Conservation (phyloP, 2,888 invertebrate species). For the Chironomus tentans region DNA sequence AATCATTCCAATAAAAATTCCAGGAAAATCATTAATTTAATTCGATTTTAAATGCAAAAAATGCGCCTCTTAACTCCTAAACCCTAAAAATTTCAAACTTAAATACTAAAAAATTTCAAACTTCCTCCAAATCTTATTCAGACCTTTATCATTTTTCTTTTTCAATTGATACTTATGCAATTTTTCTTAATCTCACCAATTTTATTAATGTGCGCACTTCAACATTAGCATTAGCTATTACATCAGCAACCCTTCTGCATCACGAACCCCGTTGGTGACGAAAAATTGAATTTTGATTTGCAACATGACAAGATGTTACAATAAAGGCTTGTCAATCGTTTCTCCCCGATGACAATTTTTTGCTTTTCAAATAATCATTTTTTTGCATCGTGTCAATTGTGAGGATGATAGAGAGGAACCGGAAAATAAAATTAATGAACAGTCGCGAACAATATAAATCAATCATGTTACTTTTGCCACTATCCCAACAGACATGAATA, state of each 20-base stretch:
- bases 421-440: constrained; percentile 20
- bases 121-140: background rate
- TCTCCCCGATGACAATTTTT: background rate
- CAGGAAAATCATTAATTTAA: no score
- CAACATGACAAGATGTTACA: background rate
- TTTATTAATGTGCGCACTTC: constrained; percentile 21
- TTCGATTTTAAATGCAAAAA: no score
- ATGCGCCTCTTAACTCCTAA: no score
- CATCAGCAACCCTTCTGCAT: constrained; percentile 10
- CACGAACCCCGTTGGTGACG: background rate
- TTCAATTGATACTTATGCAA: background rate
- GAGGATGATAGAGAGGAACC: background rate
- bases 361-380: background rate
- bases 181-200: constrained; percentile 7
- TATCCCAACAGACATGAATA: no score
- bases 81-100: no score
- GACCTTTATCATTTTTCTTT: background rate
- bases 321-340: background rate
- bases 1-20: no score
- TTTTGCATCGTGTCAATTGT: background rate
- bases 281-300: constrained; percentile 1
- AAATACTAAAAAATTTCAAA: no score
- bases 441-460: constrained; percentile 9
- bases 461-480: background rate
- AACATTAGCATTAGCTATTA: background rate